phyloP scores from a whole-genome alignment of 2,888 invertebrate genomes.

The Monoplex corrugatus region DNA sequence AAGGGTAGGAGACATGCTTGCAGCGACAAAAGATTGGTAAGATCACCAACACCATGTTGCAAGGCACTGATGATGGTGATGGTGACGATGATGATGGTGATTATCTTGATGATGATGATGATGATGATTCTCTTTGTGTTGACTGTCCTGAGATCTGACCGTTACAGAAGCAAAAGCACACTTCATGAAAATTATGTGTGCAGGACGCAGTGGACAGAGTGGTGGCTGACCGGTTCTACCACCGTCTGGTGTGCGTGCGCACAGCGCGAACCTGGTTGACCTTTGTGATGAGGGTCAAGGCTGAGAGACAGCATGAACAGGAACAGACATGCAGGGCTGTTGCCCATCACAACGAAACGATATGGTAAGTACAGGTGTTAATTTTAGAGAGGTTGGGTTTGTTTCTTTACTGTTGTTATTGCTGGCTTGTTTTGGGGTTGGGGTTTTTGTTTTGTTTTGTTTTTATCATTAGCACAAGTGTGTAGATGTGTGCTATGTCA shows the following conservation, averaged over 20 bases:
- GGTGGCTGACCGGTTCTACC: conserved; percentile 66
- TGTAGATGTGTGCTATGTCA: no score
- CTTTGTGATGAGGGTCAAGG: conserved; percentile 62
- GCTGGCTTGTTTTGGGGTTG: no score
- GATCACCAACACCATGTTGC: no score
- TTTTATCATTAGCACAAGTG: no score
- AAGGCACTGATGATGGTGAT: no score
- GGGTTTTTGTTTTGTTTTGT: no score
- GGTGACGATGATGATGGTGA: no score
- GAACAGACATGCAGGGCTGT: conserved; percentile 65
- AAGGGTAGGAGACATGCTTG: no score
- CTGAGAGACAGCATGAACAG: conserved; percentile 62
- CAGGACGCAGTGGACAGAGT: conserved; percentile 25
- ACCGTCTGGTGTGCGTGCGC: conserved; percentile 66
- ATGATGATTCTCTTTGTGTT: background rate
- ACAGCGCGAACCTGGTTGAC: conserved; percentile 64
- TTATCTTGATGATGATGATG: no score
- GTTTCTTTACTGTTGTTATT: background rate
- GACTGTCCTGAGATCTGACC: background rate
- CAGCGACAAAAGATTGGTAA: no score
- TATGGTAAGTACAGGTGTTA: conserved; percentile 62
- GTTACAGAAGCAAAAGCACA: background rate
- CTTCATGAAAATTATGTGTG: no score
- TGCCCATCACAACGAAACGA: conserved; percentile 62
- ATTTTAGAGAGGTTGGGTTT: no score